These are phyloP conservation scores for Nibea albiflora DNA, from an alignment of 2,113 vertebrate genomes.

Conservation along the genomic window DNA sequence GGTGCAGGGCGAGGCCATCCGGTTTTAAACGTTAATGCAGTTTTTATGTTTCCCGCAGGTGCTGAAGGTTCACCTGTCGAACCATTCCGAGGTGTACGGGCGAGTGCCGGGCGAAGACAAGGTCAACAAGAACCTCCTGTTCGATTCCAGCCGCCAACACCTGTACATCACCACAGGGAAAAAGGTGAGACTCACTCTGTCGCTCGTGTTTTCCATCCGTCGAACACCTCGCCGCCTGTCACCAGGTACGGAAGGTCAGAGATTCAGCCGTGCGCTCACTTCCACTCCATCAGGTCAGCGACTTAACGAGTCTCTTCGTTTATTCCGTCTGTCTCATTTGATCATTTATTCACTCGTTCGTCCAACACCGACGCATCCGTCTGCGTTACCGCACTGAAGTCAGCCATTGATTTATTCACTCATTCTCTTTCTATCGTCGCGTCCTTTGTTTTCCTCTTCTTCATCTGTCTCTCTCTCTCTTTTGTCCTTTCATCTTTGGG, in stretches of 20 bases:
- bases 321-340: slow-evolving; percentile 56
- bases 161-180: slow-evolving; percentile 92
- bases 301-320: slow-evolving; percentile 47
- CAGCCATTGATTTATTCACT: slow-evolving; percentile 62
- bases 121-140: slow-evolving; percentile 90
- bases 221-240: background rate
- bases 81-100: slow-evolving; percentile 81
- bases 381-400: slow-evolving; percentile 59
- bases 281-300: slow-evolving; percentile 15
- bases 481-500: slow-evolving; percentile 66
- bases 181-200: slow-evolving; percentile 84
- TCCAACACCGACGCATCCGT: slow-evolving; percentile 52
- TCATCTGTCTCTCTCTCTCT: slow-evolving; percentile 58
- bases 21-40: background rate
- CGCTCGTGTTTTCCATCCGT: slow-evolving; percentile 38
- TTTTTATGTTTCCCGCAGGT: slow-evolving; percentile 47
- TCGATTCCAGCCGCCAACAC: slow-evolving; percentile 84
- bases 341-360: slow-evolving; percentile 60
- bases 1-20: background rate
- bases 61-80: slow-evolving; percentile 87
- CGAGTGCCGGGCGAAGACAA: slow-evolving; percentile 83
- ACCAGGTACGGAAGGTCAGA: slow-evolving; percentile 41
- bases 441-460: slow-evolving; percentile 20
- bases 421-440: slow-evolving; percentile 1
- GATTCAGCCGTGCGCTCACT: slow-evolving; percentile 10